Evolutionary conservation across 2,113 vertebrate species (phyloP).

Genomic region (Takifugu flavidus): DNA sequence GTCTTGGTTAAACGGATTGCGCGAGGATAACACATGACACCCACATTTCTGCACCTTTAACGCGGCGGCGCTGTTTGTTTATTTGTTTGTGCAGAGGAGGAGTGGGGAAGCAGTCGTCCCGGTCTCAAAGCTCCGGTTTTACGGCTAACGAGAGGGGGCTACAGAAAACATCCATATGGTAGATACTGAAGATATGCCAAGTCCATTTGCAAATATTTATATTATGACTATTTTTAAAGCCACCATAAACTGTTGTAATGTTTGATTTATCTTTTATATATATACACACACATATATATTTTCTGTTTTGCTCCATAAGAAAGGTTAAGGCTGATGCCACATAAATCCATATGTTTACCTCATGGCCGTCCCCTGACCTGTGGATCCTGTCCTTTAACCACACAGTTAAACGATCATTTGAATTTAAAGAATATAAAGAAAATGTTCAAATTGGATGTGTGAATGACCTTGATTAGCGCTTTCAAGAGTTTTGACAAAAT

Average conservation of each 20-base stretch:
- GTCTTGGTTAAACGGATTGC: conserved; percentile 46
- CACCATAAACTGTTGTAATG: conserved; percentile 42
- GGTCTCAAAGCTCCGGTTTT: conserved; percentile 89
- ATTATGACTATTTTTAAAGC: conserved; percentile 64
- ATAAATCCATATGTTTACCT: conserved; percentile 67
- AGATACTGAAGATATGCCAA: conserved; percentile 96
- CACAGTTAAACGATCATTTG: too few relatives aligned
- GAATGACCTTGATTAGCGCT: too few relatives aligned
- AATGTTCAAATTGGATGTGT: too few relatives aligned
- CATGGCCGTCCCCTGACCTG: too few relatives aligned
- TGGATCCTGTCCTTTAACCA: too few relatives aligned
- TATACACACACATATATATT: too few relatives aligned
- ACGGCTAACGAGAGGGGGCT: conserved; percentile 90
- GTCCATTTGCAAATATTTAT: conserved; percentile 80
- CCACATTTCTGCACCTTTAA: conserved; percentile 8
- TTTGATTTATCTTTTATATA: conserved; percentile 16
- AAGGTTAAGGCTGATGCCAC: conserved; percentile 64
- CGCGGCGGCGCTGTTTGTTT: conserved; percentile 25
- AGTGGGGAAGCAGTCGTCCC: conserved; percentile 85
- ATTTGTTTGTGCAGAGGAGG: conserved; percentile 80
- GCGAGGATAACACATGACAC: conserved; percentile 11
- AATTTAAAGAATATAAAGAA: too few relatives aligned
- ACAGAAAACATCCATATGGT: conserved; percentile 99
- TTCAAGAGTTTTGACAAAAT: too few relatives aligned
- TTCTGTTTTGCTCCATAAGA: conserved; percentile 40